Conservation (phyloP, 1,140 invertebrate genomes). For the Belonocnema kinseyi region DNA sequence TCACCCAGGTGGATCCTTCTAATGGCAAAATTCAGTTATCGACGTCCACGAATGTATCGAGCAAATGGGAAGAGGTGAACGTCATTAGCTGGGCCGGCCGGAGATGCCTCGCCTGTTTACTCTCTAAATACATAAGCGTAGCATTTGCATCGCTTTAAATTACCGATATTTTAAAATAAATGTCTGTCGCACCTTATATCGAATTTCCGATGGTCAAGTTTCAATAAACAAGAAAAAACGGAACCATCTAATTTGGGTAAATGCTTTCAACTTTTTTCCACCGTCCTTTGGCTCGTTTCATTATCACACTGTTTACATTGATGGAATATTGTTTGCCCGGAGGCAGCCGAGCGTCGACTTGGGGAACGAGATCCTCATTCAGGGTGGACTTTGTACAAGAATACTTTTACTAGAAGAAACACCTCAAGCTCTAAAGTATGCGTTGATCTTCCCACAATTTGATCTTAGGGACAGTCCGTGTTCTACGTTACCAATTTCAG, state of each 20-base stretch:
- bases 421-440: background rate
- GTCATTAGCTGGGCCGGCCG: constrained; percentile 1
- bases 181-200: background rate
- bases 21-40: constrained; percentile 21
- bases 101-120: constrained; percentile 1
- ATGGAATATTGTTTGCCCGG: constrained; percentile 17
- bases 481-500: too few species aligned
- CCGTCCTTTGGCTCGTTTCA: background rate
- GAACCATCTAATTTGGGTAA: constrained; percentile 7
- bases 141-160: constrained; percentile 17
- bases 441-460: background rate
- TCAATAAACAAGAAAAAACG: background rate
- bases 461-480: too few species aligned
- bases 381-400: constrained; percentile 8
- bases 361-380: background rate
- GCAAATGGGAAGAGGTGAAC: constrained; percentile 20
- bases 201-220: background rate
- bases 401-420: background rate
- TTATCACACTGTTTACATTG: background rate
- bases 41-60: constrained; percentile 19
- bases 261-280: constrained; percentile 8
- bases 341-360: background rate
- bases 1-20: constrained; percentile 10
- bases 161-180: constrained; percentile 13
- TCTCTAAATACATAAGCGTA: background rate